A percentile compares a stretch with the other conserved stretches of the same genome.
These are phyloP conservation scores for Clusia tigrina DNA, from an alignment of 2,888 invertebrate species.

Conservation along the genomic window DNA sequence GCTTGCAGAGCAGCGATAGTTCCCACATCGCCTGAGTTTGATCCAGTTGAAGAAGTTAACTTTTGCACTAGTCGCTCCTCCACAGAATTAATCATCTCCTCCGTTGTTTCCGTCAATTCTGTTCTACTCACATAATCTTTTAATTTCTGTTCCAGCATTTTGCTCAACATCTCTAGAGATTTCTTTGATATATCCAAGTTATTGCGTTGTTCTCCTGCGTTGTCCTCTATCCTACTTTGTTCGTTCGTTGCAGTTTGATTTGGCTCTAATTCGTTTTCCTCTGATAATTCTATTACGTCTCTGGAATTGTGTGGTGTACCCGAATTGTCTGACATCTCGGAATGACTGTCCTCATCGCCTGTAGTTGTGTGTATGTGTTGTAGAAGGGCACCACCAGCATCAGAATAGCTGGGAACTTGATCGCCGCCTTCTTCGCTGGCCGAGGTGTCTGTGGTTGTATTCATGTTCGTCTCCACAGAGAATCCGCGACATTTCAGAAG, in stretches of 20 bases:
- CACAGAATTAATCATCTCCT: slow-evolving; percentile 16
- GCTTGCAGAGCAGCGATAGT: slow-evolving; percentile 1
- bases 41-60: not conserved
- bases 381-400: slow-evolving; percentile 22
- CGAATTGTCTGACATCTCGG: not conserved
- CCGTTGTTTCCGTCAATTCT: slow-evolving; percentile 24
- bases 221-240: too few species aligned
- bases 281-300: slow-evolving; percentile 22
- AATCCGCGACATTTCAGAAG: not conserved
- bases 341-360: not conserved
- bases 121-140: slow-evolving; percentile 32
- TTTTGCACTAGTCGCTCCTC: slow-evolving; percentile 12
- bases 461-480: too few species aligned
- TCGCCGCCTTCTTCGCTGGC: too few species aligned
- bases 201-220: too few species aligned
- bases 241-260: too few species aligned
- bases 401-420: slow-evolving; percentile 29
- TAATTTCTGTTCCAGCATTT: slow-evolving; percentile 36
- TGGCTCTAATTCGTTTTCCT: slow-evolving; percentile 18
- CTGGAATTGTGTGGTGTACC: slow-evolving; percentile 11
- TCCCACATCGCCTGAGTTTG: slow-evolving; percentile 15
- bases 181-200: slow-evolving; percentile 28
- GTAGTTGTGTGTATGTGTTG: slow-evolving; percentile 17
- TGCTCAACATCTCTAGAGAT: slow-evolving; percentile 31
- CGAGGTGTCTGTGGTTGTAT: too few species aligned